Percentiles rank a stretch among this genome's conserved stretches.
phyloP scores from a whole-genome alignment of 2,113 vertebrate genomes.

The Serinus canaria region DNA sequence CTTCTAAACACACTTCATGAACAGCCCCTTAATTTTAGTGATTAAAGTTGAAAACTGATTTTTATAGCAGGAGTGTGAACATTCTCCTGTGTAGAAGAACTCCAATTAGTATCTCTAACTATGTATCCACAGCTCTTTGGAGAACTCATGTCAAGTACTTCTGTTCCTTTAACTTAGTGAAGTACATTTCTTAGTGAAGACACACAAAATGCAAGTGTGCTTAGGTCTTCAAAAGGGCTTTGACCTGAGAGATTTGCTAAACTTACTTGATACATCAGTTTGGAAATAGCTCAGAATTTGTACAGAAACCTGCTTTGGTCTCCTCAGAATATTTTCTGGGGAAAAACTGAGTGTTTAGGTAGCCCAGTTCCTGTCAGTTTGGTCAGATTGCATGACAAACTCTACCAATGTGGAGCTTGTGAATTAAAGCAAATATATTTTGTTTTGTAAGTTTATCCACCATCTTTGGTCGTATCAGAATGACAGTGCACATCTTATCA shows the following conservation, averaged over 20 bases:
- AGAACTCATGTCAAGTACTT: neutral
- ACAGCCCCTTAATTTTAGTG: neutral
- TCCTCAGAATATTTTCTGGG: neutral
- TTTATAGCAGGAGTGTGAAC: rapidly evolving
- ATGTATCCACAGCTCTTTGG: neutral
- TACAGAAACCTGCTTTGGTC: neutral
- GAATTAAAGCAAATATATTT: neutral
- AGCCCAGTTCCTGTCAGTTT: neutral
- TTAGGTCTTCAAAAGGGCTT: neutral
- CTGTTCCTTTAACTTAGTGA: neutral
- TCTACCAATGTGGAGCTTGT: neutral
- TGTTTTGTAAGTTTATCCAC: neutral
- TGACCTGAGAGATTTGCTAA: neutral
- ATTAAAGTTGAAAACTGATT: neutral
- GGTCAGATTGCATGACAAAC: neutral
- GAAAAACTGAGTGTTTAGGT: neutral
- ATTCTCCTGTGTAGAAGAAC: neutral
- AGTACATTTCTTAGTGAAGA: neutral
- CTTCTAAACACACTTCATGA: neutral
- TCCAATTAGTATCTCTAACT: neutral
- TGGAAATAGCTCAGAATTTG: neutral
- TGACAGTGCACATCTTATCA: neutral
- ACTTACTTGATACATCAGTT: neutral
- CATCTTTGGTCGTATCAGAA: neutral
- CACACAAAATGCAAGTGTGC: neutral